Evolutionary conservation across 92 coral and sea anemone species (phyloP).

Genomic region (Epizoanthus fatuus): DNA sequence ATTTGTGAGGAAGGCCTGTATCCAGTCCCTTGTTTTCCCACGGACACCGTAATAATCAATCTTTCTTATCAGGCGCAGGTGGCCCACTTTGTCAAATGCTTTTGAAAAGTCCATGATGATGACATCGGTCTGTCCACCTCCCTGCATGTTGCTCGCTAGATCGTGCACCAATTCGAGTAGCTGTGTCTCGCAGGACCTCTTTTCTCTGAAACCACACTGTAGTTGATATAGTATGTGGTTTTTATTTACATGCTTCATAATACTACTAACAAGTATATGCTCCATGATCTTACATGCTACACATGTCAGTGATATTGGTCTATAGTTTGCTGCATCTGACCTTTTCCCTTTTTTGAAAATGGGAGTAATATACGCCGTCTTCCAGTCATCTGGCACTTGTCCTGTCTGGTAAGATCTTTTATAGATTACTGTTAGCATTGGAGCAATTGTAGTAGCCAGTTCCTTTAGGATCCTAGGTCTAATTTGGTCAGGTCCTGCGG

Average conservation of each 20-base stretch:
- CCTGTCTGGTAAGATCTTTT: constrained; percentile 14
- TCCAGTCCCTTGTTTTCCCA: constrained; percentile 27
- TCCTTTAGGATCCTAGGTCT: constrained; percentile 37
- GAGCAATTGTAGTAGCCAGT: constrained; percentile 29
- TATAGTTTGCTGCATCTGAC: constrained; percentile 1
- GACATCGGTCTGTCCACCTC: constrained; percentile 24
- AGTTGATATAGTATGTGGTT: constrained; percentile 34
- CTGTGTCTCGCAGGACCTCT: background rate
- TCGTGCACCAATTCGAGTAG: background rate
- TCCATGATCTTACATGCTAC: constrained; percentile 51
- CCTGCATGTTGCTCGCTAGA: constrained; percentile 39
- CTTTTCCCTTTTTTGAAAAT: constrained; percentile 41
- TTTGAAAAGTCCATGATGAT: constrained; percentile 43
- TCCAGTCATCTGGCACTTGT: constrained; percentile 34
- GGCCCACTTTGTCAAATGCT: constrained; percentile 55
- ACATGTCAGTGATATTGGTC: constrained; percentile 42
- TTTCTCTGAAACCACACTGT: constrained; percentile 56
- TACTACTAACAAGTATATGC: constrained; percentile 48
- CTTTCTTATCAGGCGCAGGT: constrained; percentile 29
- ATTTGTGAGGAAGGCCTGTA: constrained; percentile 23
- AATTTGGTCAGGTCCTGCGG: constrained; percentile 23
- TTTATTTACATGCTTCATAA: constrained; percentile 51
- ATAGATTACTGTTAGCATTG: constrained; percentile 9
- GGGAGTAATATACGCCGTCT: constrained; percentile 32
- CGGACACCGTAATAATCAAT: constrained; percentile 19